These are phyloP conservation scores for Heliconius erato DNA, from an alignment of 2,888 invertebrate genomes.

Conservation along the genomic window DNA sequence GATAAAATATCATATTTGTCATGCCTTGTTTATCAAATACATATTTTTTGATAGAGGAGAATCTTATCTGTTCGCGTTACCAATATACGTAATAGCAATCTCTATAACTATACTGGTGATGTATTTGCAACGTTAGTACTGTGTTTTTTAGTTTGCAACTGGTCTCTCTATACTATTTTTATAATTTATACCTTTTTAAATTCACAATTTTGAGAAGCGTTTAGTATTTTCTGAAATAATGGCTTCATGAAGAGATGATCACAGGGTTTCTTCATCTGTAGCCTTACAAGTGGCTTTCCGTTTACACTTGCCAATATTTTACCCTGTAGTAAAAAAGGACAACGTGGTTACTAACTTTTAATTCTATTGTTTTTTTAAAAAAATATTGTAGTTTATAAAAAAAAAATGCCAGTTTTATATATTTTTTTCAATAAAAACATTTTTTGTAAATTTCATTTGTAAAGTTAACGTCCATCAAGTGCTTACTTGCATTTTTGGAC, in stretches of 20 bases:
- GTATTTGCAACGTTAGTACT: too few species aligned
- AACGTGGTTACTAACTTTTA: neutral
- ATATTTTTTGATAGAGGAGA: too few species aligned
- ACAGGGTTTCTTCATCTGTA: slow-evolving; percentile 75
- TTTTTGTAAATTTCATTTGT: neutral
- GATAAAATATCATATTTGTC: too few species aligned
- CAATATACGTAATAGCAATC: too few species aligned
- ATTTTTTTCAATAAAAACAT: too few species aligned
- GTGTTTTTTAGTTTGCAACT: too few species aligned
- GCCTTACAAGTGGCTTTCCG: slow-evolving; percentile 65
- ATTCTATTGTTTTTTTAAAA: neutral
- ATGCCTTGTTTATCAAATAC: too few species aligned
- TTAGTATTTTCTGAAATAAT: slow-evolving; percentile 62
- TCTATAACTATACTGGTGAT: too few species aligned
- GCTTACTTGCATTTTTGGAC: neutral
- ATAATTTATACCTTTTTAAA: slow-evolving; percentile 55
- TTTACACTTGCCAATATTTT: slow-evolving; percentile 66
- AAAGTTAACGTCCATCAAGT: neutral
- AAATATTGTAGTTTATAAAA: too few species aligned
- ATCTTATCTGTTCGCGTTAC: too few species aligned
- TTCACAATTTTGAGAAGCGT: slow-evolving; percentile 64
- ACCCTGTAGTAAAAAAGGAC: slow-evolving; percentile 60
- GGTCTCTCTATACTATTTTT: neutral
- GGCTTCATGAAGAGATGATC: slow-evolving; percentile 71
- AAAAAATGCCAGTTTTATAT: too few species aligned